phyloP scores from a whole-genome alignment of 2,888 invertebrate genomes.

The Alviniconcha strummeri region DNA sequence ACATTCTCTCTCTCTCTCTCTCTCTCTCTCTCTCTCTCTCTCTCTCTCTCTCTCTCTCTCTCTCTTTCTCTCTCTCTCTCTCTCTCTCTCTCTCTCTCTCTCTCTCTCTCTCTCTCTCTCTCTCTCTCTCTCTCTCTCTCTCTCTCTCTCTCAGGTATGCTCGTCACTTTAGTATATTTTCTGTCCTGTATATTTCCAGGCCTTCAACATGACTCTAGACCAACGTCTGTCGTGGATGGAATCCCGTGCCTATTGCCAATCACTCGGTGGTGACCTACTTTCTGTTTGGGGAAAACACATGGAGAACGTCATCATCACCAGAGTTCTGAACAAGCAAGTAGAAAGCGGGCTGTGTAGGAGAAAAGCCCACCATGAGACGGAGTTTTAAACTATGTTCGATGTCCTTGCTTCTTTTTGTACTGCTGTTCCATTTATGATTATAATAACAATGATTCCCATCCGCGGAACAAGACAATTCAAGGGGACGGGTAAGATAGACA shows the following conservation, averaged over 20 bases:
- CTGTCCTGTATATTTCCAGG: not conserved
- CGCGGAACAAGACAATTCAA: not conserved
- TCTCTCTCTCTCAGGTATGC: not conserved
- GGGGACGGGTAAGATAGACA: too few species aligned
- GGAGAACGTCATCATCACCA: constrained; percentile 11
- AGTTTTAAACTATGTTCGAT: too few species aligned
- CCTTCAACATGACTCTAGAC: not conserved
- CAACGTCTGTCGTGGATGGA: constrained; percentile 30
- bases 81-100: not conserved
- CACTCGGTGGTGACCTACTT: constrained; percentile 26
- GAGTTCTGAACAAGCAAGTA: constrained; percentile 25
- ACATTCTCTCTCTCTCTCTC: not conserved
- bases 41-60: constrained; percentile 15
- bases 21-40: not conserved
- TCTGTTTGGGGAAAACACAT: constrained; percentile 7
- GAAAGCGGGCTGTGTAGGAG: not conserved
- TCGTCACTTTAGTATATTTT: not conserved
- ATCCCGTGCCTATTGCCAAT: constrained; percentile 27
- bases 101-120: constrained; percentile 5
- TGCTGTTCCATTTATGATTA: not conserved
- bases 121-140: constrained; percentile 12
- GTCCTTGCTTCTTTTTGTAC: too few species aligned
- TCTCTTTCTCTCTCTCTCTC: constrained; percentile 18
- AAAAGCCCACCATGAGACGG: too few species aligned
- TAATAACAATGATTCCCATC: not conserved